Evolutionary conservation across 2,113 vertebrate genomes (phyloP).

Genomic region (Alosa alosa): DNA sequence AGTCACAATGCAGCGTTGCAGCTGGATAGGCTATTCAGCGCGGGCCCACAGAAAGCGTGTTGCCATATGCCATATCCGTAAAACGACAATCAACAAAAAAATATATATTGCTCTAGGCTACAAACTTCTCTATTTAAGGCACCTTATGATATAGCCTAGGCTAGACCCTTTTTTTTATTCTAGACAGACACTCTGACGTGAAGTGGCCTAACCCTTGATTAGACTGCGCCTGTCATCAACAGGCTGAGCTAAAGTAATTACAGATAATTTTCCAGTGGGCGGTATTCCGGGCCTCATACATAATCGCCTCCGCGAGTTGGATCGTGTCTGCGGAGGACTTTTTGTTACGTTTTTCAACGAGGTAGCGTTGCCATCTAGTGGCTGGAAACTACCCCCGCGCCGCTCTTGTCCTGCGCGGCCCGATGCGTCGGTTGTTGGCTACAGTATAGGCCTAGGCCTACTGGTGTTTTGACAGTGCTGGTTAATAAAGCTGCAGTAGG

Average conservation of each 20-base stretch:
- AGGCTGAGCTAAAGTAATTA: constrained; percentile 16
- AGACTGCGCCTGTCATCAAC: constrained; percentile 6
- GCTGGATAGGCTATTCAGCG: not conserved
- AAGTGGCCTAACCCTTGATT: constrained; percentile 14
- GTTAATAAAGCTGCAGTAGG: no score
- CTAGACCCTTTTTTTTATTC: not conserved
- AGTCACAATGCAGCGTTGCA: not conserved
- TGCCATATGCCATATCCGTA: not conserved
- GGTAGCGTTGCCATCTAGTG: constrained; percentile 36
- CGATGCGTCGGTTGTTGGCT: no score
- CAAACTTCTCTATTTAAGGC: not conserved
- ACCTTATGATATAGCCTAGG: not conserved
- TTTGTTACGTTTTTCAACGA: constrained; percentile 43
- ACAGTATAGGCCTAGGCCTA: no score
- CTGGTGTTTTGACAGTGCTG: no score
- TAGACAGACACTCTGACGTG: not conserved
- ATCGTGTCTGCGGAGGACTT: not conserved
- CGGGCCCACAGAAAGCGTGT: not conserved
- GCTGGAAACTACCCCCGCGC: not conserved
- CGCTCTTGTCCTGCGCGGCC: no score
- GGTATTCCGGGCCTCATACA: constrained; percentile 8
- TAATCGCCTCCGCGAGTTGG: not conserved
- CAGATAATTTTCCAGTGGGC: constrained; percentile 17
- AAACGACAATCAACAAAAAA: not conserved
- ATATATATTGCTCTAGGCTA: not conserved